Percentiles rank a stretch among this genome's conserved stretches.
These are phyloP conservation scores for Phytoseiulus persimilis DNA, from an alignment of 2,888 invertebrate species.

Conservation along the genomic window DNA sequence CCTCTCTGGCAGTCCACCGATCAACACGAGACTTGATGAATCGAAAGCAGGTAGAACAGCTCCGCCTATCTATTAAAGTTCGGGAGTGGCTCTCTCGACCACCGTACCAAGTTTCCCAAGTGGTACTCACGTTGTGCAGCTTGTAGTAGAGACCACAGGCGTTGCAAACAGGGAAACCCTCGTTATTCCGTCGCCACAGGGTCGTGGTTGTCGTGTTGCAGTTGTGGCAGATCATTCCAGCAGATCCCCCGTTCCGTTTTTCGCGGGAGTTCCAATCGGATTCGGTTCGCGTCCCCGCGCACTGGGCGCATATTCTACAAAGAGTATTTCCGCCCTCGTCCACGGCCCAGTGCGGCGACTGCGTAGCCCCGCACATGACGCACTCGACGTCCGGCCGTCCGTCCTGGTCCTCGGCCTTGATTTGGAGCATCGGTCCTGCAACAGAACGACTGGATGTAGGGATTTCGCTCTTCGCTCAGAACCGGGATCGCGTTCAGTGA, in stretches of 20 bases:
- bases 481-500: too few relatives aligned
- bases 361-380: conserved; percentile 10
- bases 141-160: conserved; percentile 96
- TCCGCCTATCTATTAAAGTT: too few relatives aligned
- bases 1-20: too few relatives aligned
- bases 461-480: too few relatives aligned
- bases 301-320: conserved; percentile 22
- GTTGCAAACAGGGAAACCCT: conserved; percentile 94
- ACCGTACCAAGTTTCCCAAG: neutral
- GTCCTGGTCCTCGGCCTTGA: neutral
- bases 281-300: neutral
- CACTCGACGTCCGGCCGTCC: neutral
- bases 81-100: too few relatives aligned
- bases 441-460: neutral
- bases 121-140: conserved; percentile 61
- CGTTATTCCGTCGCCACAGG: conserved; percentile 84
- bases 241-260: conserved; percentile 54
- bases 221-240: conserved; percentile 80
- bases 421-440: neutral
- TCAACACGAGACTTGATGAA: too few relatives aligned
- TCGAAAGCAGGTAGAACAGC: too few relatives aligned
- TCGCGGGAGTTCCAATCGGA: neutral
- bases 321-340: conserved; percentile 24
- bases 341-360: conserved; percentile 10
- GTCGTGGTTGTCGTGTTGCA: conserved; percentile 84